Evolutionary conservation across 1,140 invertebrate species (phyloP).

Genomic region (Zaprionus capensis): DNA sequence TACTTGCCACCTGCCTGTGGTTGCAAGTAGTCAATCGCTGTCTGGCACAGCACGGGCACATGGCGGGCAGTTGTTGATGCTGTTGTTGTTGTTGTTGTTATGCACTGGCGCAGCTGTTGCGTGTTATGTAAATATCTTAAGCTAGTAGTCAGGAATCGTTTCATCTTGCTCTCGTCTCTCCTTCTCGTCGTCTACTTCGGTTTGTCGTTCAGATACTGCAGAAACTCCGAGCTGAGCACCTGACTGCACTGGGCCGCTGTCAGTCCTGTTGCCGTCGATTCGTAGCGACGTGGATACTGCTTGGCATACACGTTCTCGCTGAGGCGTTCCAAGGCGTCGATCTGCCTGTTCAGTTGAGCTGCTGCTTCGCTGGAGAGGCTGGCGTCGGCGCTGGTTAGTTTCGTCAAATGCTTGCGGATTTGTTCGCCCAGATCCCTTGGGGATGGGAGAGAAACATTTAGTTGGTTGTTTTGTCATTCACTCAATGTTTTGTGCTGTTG

Average conservation of each 20-base stretch:
- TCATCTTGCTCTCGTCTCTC: conserved; percentile 9
- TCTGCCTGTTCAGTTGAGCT: conserved; percentile 88
- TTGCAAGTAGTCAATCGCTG: conserved; percentile 89
- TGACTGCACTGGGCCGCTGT: conserved; percentile 89
- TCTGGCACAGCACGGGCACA: conserved; percentile 89
- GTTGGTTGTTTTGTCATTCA: conserved; percentile 23
- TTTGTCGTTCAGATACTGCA: conserved; percentile 86
- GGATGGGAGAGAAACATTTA: conserved; percentile 59
- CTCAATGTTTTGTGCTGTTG: not conserved
- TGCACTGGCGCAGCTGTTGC: conserved; percentile 9
- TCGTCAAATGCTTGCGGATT: conserved; percentile 89
- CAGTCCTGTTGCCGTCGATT: conserved; percentile 89
- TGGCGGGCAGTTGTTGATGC: conserved; percentile 85
- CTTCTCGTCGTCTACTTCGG: conserved; percentile 27
- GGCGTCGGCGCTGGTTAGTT: conserved; percentile 86
- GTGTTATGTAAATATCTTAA: conserved; percentile 25
- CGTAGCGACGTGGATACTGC: conserved; percentile 86
- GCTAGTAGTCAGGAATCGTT: conserved; percentile 62
- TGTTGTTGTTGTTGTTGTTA: conserved; percentile 3
- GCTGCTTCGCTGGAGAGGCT: conserved; percentile 85
- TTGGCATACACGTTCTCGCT: conserved; percentile 89
- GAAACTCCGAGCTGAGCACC: conserved; percentile 89
- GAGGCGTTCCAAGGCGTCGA: conserved; percentile 88
- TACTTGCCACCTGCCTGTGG: conserved; percentile 87
- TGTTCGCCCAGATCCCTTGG: conserved; percentile 91